These are phyloP conservation scores for Elmis aenea DNA, from an alignment of 2,888 invertebrate genomes.

Conservation along the genomic window DNA sequence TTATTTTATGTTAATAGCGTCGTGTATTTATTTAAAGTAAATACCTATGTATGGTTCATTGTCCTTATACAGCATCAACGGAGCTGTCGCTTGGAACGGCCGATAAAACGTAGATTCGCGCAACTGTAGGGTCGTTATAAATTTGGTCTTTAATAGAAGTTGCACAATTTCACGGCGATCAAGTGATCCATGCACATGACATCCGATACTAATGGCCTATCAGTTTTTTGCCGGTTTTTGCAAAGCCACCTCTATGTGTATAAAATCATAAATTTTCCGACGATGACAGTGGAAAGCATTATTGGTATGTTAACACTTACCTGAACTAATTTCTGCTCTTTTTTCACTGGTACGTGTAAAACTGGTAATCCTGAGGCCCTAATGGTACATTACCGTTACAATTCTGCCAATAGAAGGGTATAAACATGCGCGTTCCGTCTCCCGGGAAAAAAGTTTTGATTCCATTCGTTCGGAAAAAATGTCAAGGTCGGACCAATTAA, in stretches of 20 bases:
- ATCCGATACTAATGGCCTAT: conserved; percentile 35
- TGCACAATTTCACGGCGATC: conserved; percentile 27
- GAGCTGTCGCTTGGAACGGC: too few relatives aligned
- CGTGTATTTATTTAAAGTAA: too few relatives aligned
- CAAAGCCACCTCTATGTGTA: conserved; percentile 29
- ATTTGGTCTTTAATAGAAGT: too few relatives aligned
- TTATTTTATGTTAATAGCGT: too few relatives aligned
- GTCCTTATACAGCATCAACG: too few relatives aligned
- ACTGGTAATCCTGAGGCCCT: conserved; percentile 28
- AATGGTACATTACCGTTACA: conserved; percentile 20
- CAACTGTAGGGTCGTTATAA: too few relatives aligned
- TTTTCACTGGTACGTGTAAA: conserved; percentile 20
- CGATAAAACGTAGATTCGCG: too few relatives aligned
- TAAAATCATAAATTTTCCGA: conserved; percentile 40
- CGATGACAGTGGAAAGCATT: conserved; percentile 40
- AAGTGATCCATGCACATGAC: conserved; percentile 28
- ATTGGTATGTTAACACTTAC: conserved; percentile 42
- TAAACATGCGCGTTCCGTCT: conserved; percentile 19
- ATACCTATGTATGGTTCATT: too few relatives aligned
- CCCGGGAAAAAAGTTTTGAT: conserved; percentile 35
- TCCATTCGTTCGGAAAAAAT: conserved; percentile 36
- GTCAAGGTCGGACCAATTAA: conserved; percentile 47
- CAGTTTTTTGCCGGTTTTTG: conserved; percentile 31
- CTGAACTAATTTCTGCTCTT: conserved; percentile 29
- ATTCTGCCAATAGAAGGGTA: conserved; percentile 10